phyloP scores from a whole-genome alignment of 1,140 invertebrate genomes.

The Drosophila sucinea region DNA sequence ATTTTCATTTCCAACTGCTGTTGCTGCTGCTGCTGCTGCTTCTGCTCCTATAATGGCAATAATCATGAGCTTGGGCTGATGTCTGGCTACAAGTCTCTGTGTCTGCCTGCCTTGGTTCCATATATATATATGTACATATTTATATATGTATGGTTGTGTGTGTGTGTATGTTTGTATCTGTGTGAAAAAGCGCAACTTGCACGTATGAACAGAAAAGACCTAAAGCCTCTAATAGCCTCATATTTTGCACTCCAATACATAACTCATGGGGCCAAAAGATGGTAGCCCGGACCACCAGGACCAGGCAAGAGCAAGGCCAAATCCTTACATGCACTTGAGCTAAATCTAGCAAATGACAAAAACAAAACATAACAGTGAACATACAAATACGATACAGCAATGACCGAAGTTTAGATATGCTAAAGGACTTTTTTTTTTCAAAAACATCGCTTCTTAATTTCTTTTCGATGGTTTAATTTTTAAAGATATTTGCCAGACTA shows the following conservation, averaged over 20 bases:
- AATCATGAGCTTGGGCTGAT: constrained; percentile 61
- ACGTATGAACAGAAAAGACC: constrained; percentile 46
- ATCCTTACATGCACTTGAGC: constrained; percentile 39
- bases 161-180: constrained; percentile 30
- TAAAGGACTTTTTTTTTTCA: not conserved
- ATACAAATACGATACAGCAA: not conserved
- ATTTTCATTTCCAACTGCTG: constrained; percentile 58
- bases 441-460: not conserved
- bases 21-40: constrained; percentile 5
- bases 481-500: too few relatives aligned
- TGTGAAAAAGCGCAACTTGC: constrained; percentile 78
- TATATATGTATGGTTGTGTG: constrained; percentile 11
- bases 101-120: not conserved
- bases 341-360: constrained; percentile 33
- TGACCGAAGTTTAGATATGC: constrained; percentile 6
- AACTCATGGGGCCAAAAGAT: constrained; percentile 40
- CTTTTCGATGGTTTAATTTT: too few relatives aligned
- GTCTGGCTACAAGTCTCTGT: constrained; percentile 15
- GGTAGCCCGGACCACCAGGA: constrained; percentile 12
- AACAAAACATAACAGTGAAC: constrained; percentile 30
- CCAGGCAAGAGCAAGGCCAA: constrained; percentile 42
- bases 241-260: constrained; percentile 61
- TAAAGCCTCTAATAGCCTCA: constrained; percentile 70
- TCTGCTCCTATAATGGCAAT: constrained; percentile 59
- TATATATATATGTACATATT: too few relatives aligned